phyloP scores from a whole-genome alignment of 2,888 invertebrate species.

The Hyalella azteca region DNA sequence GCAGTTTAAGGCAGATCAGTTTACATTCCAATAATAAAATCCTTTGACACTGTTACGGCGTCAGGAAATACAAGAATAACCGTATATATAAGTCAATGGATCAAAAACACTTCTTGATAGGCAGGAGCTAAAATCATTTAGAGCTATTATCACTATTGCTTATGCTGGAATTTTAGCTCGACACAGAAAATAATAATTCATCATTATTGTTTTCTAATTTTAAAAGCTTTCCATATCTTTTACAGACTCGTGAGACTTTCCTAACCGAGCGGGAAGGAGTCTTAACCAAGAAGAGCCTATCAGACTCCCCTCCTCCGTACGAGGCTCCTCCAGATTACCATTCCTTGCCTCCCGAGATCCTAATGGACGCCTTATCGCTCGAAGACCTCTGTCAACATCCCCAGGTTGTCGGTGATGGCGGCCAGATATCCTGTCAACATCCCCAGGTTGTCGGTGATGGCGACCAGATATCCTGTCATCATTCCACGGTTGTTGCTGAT shows the following conservation, averaged over 20 bases:
- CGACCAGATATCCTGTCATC: background rate
- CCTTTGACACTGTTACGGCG: too few relatives aligned
- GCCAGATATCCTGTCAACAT: background rate
- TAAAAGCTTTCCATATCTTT: background rate
- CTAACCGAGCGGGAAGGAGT: constrained; percentile 52
- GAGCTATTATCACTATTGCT: too few relatives aligned
- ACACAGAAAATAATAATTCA: too few relatives aligned
- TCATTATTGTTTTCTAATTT: too few relatives aligned
- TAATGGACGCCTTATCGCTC: constrained; percentile 53
- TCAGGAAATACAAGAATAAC: too few relatives aligned
- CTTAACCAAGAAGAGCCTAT: constrained; percentile 51
- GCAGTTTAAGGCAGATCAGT: too few relatives aligned
- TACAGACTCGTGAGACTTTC: constrained; percentile 40
- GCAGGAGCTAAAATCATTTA: too few relatives aligned
- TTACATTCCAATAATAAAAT: too few relatives aligned
- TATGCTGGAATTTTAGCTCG: too few relatives aligned
- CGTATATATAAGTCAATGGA: too few relatives aligned
- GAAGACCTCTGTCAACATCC: constrained; percentile 42
- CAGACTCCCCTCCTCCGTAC: constrained; percentile 57
- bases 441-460: background rate
- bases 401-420: background rate
- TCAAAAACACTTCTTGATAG: too few relatives aligned
- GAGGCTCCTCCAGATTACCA: constrained; percentile 56
- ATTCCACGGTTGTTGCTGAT: background rate
- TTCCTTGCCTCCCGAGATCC: constrained; percentile 52